phyloP scores from a whole-genome alignment of 2,888 invertebrate species.

The Polyommatus icarus region DNA sequence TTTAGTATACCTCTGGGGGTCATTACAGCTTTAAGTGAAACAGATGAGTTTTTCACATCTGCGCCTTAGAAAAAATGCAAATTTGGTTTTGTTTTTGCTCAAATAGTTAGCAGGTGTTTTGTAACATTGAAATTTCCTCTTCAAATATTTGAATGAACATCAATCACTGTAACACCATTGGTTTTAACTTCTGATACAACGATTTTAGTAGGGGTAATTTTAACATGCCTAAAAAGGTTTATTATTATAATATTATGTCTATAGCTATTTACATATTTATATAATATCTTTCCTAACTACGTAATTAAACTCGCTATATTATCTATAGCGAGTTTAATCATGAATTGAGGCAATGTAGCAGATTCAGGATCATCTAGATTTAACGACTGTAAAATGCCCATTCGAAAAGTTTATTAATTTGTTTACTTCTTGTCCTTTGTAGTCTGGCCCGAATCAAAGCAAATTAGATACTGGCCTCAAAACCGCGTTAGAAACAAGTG shows the following conservation, averaged over 20 bases:
- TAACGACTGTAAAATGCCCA: constrained; percentile 25
- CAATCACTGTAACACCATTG: neutral
- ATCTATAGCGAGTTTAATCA: too few relatives aligned
- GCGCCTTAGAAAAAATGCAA: constrained; percentile 44
- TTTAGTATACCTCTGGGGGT: constrained; percentile 74
- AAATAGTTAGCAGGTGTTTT: constrained; percentile 15
- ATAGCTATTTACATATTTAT: too few relatives aligned
- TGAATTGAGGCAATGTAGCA: neutral
- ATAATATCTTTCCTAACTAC: neutral
- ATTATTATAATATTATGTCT: too few relatives aligned
- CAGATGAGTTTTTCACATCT: constrained; percentile 72
- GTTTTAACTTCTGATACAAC: neutral
- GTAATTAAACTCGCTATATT: neutral
- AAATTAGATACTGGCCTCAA: constrained; percentile 63
- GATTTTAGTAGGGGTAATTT: too few relatives aligned
- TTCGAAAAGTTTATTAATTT: constrained; percentile 39
- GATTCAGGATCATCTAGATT: neutral
- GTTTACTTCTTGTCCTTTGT: constrained; percentile 54
- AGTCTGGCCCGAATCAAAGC: constrained; percentile 61
- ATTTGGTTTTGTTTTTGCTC: constrained; percentile 18
- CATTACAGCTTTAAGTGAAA: constrained; percentile 65
- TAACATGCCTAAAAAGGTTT: too few relatives aligned
- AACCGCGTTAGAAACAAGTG: constrained; percentile 58
- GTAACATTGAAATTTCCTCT: neutral
- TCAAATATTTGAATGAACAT: neutral